Percentiles rank a stretch among this genome's conserved stretches.
phyloP scores from a whole-genome alignment of 1,140 invertebrate genomes.

The Oncopeltus fasciatus region DNA sequence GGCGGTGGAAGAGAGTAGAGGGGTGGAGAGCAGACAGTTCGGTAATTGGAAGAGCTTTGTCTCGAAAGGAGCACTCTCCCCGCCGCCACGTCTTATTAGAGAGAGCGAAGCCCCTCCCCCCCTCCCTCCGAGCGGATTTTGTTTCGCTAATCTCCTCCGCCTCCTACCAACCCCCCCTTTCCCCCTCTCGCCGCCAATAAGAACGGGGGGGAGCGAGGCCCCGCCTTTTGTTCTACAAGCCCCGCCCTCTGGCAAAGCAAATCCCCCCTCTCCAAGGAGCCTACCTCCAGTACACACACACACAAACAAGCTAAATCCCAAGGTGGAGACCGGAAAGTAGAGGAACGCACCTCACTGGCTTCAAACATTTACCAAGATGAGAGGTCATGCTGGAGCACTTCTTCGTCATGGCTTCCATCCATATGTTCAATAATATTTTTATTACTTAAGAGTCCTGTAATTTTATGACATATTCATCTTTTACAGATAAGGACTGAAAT shows the following conservation, averaged over 20 bases:
- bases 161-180: background rate
- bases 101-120: background rate
- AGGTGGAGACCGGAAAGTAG: too few species aligned
- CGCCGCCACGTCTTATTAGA: background rate
- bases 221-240: conserved; percentile 7
- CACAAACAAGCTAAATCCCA: too few species aligned
- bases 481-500: too few species aligned
- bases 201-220: background rate
- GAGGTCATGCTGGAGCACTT: too few species aligned
- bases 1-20: background rate
- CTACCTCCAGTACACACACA: too few species aligned
- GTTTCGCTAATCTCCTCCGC: background rate
- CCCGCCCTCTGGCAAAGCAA: background rate
- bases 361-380: too few species aligned
- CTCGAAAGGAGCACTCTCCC: background rate
- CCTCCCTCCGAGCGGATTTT: background rate
- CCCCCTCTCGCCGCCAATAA: background rate
- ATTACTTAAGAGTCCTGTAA: too few species aligned
- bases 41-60: conserved; percentile 8
- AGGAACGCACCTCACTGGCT: too few species aligned
- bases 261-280: background rate
- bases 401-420: too few species aligned
- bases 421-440: too few species aligned
- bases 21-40: background rate
- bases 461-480: too few species aligned